Conservation (phyloP, 1,140 invertebrate species). For the Rhagoletis pomonella region DNA sequence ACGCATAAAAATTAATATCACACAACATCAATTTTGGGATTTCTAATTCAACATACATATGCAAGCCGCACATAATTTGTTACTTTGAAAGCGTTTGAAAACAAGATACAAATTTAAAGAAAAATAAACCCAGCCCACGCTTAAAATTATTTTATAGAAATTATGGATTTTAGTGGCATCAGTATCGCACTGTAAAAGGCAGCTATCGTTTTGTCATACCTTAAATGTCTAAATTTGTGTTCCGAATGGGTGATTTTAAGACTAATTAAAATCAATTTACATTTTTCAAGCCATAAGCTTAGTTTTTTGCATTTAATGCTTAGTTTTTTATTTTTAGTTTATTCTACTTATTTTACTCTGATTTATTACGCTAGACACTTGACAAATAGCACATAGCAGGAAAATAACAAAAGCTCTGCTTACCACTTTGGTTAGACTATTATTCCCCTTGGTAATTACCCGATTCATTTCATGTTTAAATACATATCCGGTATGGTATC, state of each 20-base stretch:
- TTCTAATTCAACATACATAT: neutral
- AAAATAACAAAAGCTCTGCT: no score
- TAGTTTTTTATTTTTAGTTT: no score
- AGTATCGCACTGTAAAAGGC: neutral
- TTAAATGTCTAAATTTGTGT: neutral
- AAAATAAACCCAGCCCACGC: neutral
- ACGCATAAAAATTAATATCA: neutral
- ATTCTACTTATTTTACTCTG: no score
- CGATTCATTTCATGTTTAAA: no score
- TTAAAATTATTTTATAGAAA: neutral
- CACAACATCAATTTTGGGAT: neutral
- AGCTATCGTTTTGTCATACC: neutral
- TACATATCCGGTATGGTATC: no score
- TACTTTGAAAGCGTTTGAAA: neutral
- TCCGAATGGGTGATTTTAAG: neutral
- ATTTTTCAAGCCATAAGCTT: neutral
- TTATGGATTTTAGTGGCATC: neutral
- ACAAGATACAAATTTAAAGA: no score
- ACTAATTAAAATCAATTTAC: neutral
- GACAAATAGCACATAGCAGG: no score
- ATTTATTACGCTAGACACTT: no score
- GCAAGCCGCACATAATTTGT: neutral
- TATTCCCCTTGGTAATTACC: no score
- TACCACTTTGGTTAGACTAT: no score
- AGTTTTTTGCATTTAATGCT: neutral